Base-by-base conservation (phyloP, 2,113 vertebrate species). In the Dipodomys ordii region DNA sequence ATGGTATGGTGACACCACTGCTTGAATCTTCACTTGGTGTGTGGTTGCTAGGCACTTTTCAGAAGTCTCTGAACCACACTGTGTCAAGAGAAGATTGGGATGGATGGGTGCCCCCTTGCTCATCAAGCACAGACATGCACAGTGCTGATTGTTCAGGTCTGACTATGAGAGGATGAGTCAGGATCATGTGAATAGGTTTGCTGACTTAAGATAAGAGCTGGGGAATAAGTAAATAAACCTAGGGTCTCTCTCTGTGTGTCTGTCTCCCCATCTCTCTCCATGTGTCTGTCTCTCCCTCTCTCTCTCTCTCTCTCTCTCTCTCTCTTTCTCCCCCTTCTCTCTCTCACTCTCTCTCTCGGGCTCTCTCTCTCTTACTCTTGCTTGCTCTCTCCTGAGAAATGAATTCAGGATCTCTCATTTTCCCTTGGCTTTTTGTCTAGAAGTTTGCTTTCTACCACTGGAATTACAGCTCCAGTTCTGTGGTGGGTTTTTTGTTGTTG, bases 191-290 rank as follows among this genome's bases (percentile, higher is more conserved):
- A 18, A 62, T 10, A 62, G 60, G 16, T 19, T 62, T 5, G 4
- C 60, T 62, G 60, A 49, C 49, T 60, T 28, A 39, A 10, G 35
- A 73, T 53, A 92, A 71, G 28, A 32, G 15, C 46, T 71, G 3
- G 62, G 83, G 83, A 91, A 88, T 46, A 74, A 64, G 91, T 91
- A 91, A 92, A 78, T 74, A 91, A 82, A 46, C 78, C 62, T 57
- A 83, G 25, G 62, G 8, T 39, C 28, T 39, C 83, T 49, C 7
- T 84, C 77, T 22, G 7, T 7, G 8, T 65, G 7, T 65, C 64
- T 7, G 19, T 65, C 25, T 39, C 35, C 4, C 35, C 35, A 39
- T 39, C 35, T 39, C 28, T 39, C 83, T 49, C 7, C 80, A 3
- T 2, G 67, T 22, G 7, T 7, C 25, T 65, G 7, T 65, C 4